Evolutionary conservation across 2,797 vertebrate genomes (phyloP).

Genomic region (Takifugu ocellatus): DNA sequence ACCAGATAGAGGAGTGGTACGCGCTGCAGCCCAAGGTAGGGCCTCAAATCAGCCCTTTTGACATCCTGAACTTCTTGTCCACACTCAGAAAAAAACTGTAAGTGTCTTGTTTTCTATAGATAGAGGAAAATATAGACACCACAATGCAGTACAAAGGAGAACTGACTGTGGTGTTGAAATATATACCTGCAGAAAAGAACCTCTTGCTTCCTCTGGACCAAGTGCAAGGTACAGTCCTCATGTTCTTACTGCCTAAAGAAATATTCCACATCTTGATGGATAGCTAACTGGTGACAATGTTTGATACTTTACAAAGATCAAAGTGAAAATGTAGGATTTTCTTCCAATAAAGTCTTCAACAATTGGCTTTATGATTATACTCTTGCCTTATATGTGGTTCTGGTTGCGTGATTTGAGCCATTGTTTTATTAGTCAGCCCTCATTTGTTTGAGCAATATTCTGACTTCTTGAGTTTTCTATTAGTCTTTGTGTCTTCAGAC

Average conservation of each 20-base stretch:
- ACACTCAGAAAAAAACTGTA: not conserved
- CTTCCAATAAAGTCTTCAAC: no score
- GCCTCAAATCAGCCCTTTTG: not conserved
- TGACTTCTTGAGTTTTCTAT: not conserved
- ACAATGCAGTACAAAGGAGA: slow-evolving; percentile 95
- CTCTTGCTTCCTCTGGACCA: slow-evolving; percentile 82
- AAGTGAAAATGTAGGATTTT: no score
- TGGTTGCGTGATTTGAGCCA: no score
- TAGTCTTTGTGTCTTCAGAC: not conserved
- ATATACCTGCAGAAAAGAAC: slow-evolving; percentile 89
- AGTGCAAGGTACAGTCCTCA: slow-evolving; percentile 81
- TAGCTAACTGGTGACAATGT: no score
- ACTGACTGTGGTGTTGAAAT: slow-evolving; percentile 88
- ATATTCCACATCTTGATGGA: no score
- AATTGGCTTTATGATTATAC: not conserved
- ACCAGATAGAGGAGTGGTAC: slow-evolving; percentile 87
- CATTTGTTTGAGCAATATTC: no score
- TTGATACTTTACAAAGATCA: no score
- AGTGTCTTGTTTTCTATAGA: slow-evolving; percentile 59
- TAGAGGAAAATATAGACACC: slow-evolving; percentile 77
- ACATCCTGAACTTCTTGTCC: not conserved
- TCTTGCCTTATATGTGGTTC: not conserved
- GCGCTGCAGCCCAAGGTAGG: slow-evolving; percentile 89
- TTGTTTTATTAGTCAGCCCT: no score
- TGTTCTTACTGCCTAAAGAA: not conserved